These are phyloP conservation scores for Entomobrya multifasciata DNA, from an alignment of 2,888 invertebrate species.

Conservation along the genomic window DNA sequence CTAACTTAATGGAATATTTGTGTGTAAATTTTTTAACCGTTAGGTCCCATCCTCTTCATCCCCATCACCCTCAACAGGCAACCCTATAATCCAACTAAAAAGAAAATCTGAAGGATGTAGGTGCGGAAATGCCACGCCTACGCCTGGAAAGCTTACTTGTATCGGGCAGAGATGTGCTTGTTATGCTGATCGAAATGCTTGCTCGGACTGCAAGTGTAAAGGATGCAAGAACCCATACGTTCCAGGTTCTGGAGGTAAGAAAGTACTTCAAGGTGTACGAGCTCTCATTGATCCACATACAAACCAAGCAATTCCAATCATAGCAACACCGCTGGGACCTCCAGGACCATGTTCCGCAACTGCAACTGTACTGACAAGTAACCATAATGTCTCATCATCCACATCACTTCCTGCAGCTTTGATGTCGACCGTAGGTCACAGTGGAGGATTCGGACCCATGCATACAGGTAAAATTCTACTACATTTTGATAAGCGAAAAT, in stretches of 20 bases:
- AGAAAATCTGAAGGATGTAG: slow-evolving; percentile 84
- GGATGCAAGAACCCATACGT: slow-evolving; percentile 96
- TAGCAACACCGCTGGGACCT: slow-evolving; percentile 9
- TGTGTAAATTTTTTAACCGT: slow-evolving; percentile 48
- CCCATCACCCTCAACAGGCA: slow-evolving; percentile 28
- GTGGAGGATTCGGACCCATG: slow-evolving; percentile 32
- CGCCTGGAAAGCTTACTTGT: slow-evolving; percentile 94
- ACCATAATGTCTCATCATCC: not conserved
- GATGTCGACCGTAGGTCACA: not conserved
- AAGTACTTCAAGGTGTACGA: slow-evolving; percentile 82
- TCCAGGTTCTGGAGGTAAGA: slow-evolving; percentile 86
- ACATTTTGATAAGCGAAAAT: not conserved
- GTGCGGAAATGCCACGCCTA: slow-evolving; percentile 94
- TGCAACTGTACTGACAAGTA: not conserved
- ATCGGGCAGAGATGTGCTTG: slow-evolving; percentile 97
- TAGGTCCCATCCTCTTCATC: no score
- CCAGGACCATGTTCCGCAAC: not conserved
- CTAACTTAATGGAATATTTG: slow-evolving; percentile 29
- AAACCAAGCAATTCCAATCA: slow-evolving; percentile 67
- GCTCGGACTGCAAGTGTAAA: slow-evolving; percentile 93
- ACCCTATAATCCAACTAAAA: slow-evolving; percentile 8
- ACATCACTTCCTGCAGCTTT: not conserved
- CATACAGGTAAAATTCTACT: slow-evolving; percentile 37
- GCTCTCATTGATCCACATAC: slow-evolving; percentile 75
- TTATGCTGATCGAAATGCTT: slow-evolving; percentile 94